Conservation (phyloP, 2,888 invertebrate genomes). For the Acleris holmiana region DNA sequence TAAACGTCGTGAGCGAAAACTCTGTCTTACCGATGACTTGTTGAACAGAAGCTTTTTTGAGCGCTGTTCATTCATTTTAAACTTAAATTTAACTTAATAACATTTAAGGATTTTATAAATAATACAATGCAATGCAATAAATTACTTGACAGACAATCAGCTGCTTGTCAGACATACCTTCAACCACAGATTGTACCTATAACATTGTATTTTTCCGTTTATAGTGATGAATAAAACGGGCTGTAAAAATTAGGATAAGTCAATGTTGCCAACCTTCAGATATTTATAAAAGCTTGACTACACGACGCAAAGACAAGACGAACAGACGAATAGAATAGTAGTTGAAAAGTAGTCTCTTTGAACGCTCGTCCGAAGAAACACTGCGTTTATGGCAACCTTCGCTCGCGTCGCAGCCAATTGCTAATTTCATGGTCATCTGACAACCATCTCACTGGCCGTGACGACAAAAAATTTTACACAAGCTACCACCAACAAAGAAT, state of each 20-base stretch:
- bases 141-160: conserved; percentile 7
- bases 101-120: too few relatives aligned
- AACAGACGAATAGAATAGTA: too few relatives aligned
- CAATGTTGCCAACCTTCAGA: background rate
- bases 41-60: conserved; percentile 79
- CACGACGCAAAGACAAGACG: background rate
- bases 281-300: background rate
- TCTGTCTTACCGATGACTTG: conserved; percentile 79
- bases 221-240: too few relatives aligned
- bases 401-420: conserved; percentile 45
- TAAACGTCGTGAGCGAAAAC: background rate
- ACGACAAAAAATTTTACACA: conserved; percentile 72
- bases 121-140: too few relatives aligned
- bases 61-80: conserved; percentile 64
- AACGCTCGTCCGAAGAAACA: conserved; percentile 15
- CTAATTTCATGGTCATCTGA: conserved; percentile 78
- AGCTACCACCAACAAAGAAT: conserved; percentile 65
- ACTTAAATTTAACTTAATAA: too few relatives aligned
- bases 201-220: too few relatives aligned
- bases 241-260: background rate
- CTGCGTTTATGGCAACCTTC: conserved; percentile 29
- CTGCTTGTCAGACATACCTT: background rate
- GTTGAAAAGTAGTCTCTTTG: conserved; percentile 7
- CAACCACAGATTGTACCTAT: too few relatives aligned
- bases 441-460: conserved; percentile 75